These are phyloP conservation scores for Emberiza fucata DNA, from an alignment of 2,113 vertebrate genomes.

Conservation along the genomic window DNA sequence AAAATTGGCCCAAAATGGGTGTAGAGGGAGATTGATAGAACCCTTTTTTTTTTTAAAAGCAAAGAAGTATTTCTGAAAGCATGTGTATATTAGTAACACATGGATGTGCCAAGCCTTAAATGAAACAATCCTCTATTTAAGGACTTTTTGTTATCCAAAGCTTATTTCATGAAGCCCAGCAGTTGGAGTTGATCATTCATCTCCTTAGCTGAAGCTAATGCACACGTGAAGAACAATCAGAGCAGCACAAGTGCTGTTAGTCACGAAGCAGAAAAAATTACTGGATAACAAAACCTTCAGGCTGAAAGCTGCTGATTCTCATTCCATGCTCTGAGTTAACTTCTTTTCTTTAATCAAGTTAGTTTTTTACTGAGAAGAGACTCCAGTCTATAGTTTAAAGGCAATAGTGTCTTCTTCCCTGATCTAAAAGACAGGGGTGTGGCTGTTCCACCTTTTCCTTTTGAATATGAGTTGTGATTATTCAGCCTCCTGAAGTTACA, in stretches of 20 bases:
- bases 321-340: neutral
- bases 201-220: neutral
- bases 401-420: neutral
- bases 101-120: neutral
- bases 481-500: neutral
- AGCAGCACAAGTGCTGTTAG: neutral
- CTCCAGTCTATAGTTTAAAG: neutral
- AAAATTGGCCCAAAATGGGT: neutral
- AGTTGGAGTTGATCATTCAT: neutral
- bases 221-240: neutral
- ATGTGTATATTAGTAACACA: neutral
- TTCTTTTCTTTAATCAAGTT: neutral
- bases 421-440: neutral
- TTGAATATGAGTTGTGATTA: neutral
- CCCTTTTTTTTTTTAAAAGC: neutral
- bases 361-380: neutral
- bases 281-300: neutral
- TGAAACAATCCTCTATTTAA: neutral
- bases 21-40: neutral
- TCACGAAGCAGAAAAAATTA: neutral
- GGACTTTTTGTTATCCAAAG: neutral
- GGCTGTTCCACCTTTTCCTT: neutral
- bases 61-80: neutral
- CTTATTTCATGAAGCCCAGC: neutral
- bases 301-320: neutral